A percentile compares a stretch with the other conserved stretches of the same genome.
phyloP scores from a whole-genome alignment of 2,888 invertebrate genomes.

The Andrena bucephala region DNA sequence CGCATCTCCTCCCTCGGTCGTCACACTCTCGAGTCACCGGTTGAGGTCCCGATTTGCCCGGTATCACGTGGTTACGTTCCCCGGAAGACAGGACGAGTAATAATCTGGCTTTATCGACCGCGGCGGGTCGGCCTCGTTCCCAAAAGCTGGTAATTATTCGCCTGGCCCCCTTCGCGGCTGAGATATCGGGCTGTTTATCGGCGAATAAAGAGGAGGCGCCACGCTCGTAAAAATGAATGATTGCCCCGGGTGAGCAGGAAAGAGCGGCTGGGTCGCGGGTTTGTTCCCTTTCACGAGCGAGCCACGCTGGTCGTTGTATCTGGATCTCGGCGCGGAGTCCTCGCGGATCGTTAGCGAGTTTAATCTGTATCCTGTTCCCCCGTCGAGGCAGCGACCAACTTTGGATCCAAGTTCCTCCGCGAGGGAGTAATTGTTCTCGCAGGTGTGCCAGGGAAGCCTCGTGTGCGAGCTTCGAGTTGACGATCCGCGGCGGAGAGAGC shows the following conservation, averaged over 20 bases:
- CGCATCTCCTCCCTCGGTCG: not conserved
- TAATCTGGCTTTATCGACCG: not conserved
- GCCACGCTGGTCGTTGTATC: not conserved
- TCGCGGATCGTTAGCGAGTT: not conserved
- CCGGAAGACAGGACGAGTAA: constrained; percentile 6
- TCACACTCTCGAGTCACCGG: not conserved
- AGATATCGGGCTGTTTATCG: constrained; percentile 9
- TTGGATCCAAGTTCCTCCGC: not conserved
- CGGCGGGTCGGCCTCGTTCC: constrained; percentile 4
- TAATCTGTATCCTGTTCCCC: not conserved
- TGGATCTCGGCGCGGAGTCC: not conserved
- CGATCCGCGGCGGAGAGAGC: too few relatives aligned
- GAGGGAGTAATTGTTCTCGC: constrained; percentile 7
- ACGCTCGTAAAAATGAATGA: constrained; percentile 6
- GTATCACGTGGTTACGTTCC: not conserved
- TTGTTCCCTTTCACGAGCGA: not conserved
- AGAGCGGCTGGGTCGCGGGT: not conserved
- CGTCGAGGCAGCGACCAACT: not conserved
- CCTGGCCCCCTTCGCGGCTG: not conserved
- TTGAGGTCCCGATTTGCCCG: not conserved
- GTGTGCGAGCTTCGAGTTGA: too few relatives aligned
- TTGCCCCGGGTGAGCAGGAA: not conserved
- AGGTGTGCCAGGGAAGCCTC: too few relatives aligned
- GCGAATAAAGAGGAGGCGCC: not conserved
- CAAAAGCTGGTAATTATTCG: constrained; percentile 21